Percentiles rank a stretch among this genome's conserved stretches.
phyloP scores from a whole-genome alignment of 2,888 invertebrate species.

The Furcula furcula region DNA sequence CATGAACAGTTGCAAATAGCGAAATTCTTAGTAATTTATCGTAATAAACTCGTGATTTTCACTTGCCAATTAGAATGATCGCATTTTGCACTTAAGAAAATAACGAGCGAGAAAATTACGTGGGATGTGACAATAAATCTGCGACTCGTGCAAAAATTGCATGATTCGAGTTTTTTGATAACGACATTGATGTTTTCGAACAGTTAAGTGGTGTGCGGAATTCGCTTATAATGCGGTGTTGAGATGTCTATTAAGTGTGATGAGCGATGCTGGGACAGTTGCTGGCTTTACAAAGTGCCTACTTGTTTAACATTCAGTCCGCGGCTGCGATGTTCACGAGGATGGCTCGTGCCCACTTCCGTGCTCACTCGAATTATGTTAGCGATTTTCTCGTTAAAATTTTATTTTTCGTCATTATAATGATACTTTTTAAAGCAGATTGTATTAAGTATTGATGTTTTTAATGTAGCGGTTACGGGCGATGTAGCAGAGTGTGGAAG shows the following conservation, averaged over 20 bases:
- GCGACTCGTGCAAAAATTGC: conserved; percentile 24
- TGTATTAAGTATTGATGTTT: too few species aligned
- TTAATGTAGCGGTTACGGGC: too few species aligned
- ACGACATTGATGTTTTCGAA: conserved; percentile 28
- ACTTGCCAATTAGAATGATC: conserved; percentile 41
- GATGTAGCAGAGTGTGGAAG: too few species aligned
- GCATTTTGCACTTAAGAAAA: conserved; percentile 32
- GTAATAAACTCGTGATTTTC: conserved; percentile 38
- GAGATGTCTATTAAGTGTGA: conserved; percentile 47
- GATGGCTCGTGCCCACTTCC: conserved; percentile 28
- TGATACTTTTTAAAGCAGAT: neutral
- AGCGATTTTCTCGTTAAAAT: conserved; percentile 13
- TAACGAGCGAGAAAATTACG: conserved; percentile 34
- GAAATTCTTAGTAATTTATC: conserved; percentile 52
- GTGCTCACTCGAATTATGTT: conserved; percentile 24
- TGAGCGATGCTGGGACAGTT: conserved; percentile 14
- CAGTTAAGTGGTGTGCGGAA: conserved; percentile 42
- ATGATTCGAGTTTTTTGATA: conserved; percentile 27
- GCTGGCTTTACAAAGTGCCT: conserved; percentile 8
- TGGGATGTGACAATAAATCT: conserved; percentile 34
- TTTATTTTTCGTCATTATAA: conserved; percentile 4
- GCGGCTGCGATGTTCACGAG: conserved; percentile 19
- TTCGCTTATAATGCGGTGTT: conserved; percentile 47
- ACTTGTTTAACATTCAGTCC: conserved; percentile 34
- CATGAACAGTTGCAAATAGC: conserved; percentile 70